Percentiles rank a stretch among this genome's conserved stretches.
These are phyloP conservation scores for Hedya salicella DNA, from an alignment of 2,888 invertebrate genomes.

Conservation along the genomic window DNA sequence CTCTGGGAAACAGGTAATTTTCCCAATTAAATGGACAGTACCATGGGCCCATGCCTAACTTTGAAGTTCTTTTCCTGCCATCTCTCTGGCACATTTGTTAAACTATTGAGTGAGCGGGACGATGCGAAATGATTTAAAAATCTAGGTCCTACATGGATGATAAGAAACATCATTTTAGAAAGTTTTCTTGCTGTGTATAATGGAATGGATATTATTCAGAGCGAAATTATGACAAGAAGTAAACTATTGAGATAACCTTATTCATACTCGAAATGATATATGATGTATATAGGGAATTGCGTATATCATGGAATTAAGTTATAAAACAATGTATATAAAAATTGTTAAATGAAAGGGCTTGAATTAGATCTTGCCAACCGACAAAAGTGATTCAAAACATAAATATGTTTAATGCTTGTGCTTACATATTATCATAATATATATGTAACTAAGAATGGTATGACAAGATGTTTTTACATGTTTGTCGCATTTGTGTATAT, in stretches of 20 bases:
- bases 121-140: too few relatives aligned
- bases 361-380: slow-evolving; percentile 11
- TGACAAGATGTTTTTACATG: slow-evolving; percentile 7
- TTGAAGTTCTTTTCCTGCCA: too few relatives aligned
- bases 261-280: slow-evolving; percentile 27
- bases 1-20: too few relatives aligned
- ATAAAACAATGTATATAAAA: slow-evolving; percentile 17
- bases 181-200: not conserved
- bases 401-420: slow-evolving; percentile 30
- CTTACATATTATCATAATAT: slow-evolving; percentile 24
- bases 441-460: slow-evolving; percentile 20
- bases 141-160: too few relatives aligned
- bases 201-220: not conserved
- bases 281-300: slow-evolving; percentile 25
- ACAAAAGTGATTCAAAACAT: slow-evolving; percentile 3
- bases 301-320: slow-evolving; percentile 15
- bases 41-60: too few relatives aligned
- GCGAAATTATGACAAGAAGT: slow-evolving; percentile 26
- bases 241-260: slow-evolving; percentile 23
- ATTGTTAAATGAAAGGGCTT: not conserved
- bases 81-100: too few relatives aligned
- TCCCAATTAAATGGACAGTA: too few relatives aligned
- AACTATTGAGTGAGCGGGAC: too few relatives aligned
- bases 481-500: slow-evolving; percentile 26
- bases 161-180: not conserved